phyloP scores from a whole-genome alignment of 1,140 invertebrate genomes.

The Magallana ariakensis region DNA sequence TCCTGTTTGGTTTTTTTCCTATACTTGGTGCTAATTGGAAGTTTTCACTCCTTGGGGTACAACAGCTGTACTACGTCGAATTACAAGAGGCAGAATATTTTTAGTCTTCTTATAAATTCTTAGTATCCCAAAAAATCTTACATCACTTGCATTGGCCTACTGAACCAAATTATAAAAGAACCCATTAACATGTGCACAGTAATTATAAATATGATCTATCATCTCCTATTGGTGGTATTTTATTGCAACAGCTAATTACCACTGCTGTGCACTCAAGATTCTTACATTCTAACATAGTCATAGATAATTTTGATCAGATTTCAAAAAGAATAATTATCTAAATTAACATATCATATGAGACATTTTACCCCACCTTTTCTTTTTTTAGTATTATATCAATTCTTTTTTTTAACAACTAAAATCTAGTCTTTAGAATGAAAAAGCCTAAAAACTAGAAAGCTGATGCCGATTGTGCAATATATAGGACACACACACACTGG shows the following conservation, averaged over 20 bases:
- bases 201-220: slow-evolving; percentile 3
- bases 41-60: neutral
- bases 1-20: neutral
- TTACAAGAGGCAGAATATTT: neutral
- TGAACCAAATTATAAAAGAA: neutral
- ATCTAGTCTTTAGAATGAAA: no score
- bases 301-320: no score
- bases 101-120: neutral
- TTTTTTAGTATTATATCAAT: no score
- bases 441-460: no score
- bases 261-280: neutral
- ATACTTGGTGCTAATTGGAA: neutral
- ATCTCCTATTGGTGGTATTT: neutral
- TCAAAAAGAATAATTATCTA: no score
- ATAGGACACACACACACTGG: no score
- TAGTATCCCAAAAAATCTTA: neutral
- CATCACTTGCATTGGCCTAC: neutral
- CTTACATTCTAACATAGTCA: no score
- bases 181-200: neutral
- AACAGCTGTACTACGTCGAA: neutral
- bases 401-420: no score
- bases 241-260: neutral
- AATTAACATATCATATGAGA: no score
- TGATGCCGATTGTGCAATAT: no score
- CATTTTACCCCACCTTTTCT: no score